phyloP scores from a whole-genome alignment of 2,113 vertebrate genomes.

The cat (Felis catus) region F.catus_Fca126_mat1.0 CM031412.1:208278001-208278500 shows the following conservation, averaged over 20 bases:
- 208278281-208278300: neutral
- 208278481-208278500: neutral
- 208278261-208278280: neutral
- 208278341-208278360: neutral
- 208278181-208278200: neutral
- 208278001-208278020: too few relatives aligned
- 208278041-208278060: neutral
- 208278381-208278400: too few relatives aligned
- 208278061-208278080: constrained; percentile 6
- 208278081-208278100: neutral
- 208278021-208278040: neutral
- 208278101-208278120: neutral
- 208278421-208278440: neutral
- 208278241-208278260: too few relatives aligned
- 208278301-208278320: neutral
- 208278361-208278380: neutral
- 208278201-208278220: neutral
- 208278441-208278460: neutral
- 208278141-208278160: neutral
- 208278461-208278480: neutral
- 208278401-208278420: too few relatives aligned
- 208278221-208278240: neutral
- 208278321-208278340: neutral
- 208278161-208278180: neutral
- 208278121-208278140: neutral